A percentile compares a stretch with the other conserved stretches of the same genome.
Evolutionary conservation across 2,888 invertebrate species (phyloP).

Genomic region (Athetis lepigone): DNA sequence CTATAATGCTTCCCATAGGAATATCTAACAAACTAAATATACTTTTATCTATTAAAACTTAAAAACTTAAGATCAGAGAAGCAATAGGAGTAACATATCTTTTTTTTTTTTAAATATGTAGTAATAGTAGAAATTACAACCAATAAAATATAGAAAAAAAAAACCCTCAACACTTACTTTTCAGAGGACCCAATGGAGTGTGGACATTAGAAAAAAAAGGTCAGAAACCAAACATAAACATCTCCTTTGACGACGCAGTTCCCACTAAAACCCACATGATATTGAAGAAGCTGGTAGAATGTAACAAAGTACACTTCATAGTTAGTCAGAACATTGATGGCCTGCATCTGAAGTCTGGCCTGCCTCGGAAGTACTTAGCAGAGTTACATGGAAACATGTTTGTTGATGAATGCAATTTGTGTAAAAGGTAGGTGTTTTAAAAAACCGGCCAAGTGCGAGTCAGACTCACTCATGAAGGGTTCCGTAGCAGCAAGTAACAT

Average conservation of each 20-base stretch:
- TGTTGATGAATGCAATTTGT: constrained; percentile 97
- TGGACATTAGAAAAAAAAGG: constrained; percentile 99
- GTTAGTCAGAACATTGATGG: constrained; percentile 99
- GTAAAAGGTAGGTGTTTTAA: constrained; percentile 92
- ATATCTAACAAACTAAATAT: too few relatives aligned
- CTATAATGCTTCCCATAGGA: too few relatives aligned
- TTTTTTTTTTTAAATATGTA: neutral
- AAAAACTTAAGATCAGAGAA: neutral
- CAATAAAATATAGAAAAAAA: neutral
- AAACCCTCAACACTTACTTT: constrained; percentile 16
- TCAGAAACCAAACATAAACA: constrained; percentile 94
- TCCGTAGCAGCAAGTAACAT: too few relatives aligned
- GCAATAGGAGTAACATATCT: neutral
- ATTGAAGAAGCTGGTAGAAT: constrained; percentile 94
- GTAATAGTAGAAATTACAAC: too few relatives aligned
- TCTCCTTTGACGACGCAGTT: constrained; percentile 96
- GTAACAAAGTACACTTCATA: constrained; percentile 93
- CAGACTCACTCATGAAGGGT: too few relatives aligned
- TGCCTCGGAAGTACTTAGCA: constrained; percentile 94
- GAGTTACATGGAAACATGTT: constrained; percentile 99
- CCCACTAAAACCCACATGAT: constrained; percentile 99
- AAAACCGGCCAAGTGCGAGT: too few relatives aligned
- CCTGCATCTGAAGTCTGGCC: constrained; percentile 97
- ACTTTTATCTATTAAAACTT: too few relatives aligned
- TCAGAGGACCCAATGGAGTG: constrained; percentile 97